These are phyloP conservation scores for Paramormyrops kingsleyae DNA, from an alignment of 2,113 vertebrate species.

Conservation along the genomic window DNA sequence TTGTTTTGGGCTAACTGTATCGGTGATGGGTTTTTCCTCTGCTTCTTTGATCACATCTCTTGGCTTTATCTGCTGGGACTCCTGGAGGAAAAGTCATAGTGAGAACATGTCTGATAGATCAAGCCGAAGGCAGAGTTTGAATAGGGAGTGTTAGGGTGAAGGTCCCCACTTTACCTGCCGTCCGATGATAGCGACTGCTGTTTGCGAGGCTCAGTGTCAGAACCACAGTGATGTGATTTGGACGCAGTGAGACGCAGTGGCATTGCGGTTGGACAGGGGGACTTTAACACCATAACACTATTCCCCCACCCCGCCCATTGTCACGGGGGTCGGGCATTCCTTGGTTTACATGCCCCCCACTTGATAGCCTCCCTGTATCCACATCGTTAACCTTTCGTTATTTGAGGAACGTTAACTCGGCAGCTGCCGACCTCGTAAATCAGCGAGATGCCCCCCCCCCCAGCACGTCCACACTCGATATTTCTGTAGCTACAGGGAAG, in stretches of 20 bases:
- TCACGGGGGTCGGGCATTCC: conserved; percentile 2
- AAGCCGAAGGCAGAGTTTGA: neutral
- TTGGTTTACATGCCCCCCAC: conserved; percentile 27
- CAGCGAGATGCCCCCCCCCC: neutral
- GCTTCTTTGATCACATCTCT: conserved; percentile 8
- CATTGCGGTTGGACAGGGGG: neutral
- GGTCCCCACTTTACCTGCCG: no score
- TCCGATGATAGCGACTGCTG: neutral
- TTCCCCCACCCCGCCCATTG: neutral
- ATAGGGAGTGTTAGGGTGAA: neutral
- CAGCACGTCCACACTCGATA: neutral
- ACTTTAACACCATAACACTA: neutral
- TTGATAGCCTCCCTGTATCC: conserved; percentile 27
- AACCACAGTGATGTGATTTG: neutral
- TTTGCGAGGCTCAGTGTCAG: neutral
- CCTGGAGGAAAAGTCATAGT: conserved; percentile 7
- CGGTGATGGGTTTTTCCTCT: conserved; percentile 16
- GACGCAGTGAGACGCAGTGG: neutral
- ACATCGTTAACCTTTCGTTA: neutral
- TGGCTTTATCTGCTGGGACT: conserved; percentile 6
- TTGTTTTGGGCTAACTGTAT: neutral
- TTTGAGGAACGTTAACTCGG: neutral
- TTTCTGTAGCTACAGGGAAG: neutral
- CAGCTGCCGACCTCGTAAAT: neutral
- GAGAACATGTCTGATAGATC: neutral